These are phyloP conservation scores for Vanessa tameamea DNA, from an alignment of 1,140 invertebrate genomes.

Conservation along the genomic window DNA sequence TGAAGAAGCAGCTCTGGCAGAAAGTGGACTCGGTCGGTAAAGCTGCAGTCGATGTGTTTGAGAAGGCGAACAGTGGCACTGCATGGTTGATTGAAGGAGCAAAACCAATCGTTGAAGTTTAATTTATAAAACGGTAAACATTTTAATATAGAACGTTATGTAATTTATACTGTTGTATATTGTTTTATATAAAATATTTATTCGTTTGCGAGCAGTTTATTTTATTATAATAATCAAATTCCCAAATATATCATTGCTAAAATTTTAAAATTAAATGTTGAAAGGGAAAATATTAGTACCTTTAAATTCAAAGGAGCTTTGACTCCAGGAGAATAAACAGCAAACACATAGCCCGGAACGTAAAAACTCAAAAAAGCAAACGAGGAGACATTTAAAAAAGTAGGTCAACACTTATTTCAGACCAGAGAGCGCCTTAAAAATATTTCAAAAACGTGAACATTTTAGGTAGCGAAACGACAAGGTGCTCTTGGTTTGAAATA, in stretches of 20 bases:
- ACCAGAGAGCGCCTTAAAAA: constrained; percentile 26
- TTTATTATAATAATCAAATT: too few relatives aligned
- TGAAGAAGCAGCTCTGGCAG: constrained; percentile 47
- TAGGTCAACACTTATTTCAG: constrained; percentile 24
- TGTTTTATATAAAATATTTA: too few relatives aligned
- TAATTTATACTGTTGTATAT: too few relatives aligned
- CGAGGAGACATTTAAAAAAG: constrained; percentile 16
- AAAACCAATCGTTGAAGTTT: constrained; percentile 51
- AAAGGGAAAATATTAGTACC: neutral
- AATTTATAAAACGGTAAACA: neutral
- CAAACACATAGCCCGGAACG: neutral
- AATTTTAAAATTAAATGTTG: neutral
- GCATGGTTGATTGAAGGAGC: constrained; percentile 61
- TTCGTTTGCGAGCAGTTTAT: too few relatives aligned
- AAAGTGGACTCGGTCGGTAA: constrained; percentile 49
- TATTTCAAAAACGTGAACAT: constrained; percentile 31
- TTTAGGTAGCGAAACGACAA: constrained; percentile 11
- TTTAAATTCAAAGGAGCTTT: constrained; percentile 5
- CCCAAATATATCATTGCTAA: too few relatives aligned
- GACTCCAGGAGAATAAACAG: constrained; percentile 18
- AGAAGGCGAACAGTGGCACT: constrained; percentile 57
- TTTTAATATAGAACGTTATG: too few relatives aligned
- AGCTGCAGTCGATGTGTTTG: constrained; percentile 55
- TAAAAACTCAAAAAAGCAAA: constrained; percentile 15
- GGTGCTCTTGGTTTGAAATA: neutral